These are phyloP conservation scores for Manis crassicaudata DNA, from an alignment of 2,797 vertebrate species.

Conservation along the genomic window DNA sequence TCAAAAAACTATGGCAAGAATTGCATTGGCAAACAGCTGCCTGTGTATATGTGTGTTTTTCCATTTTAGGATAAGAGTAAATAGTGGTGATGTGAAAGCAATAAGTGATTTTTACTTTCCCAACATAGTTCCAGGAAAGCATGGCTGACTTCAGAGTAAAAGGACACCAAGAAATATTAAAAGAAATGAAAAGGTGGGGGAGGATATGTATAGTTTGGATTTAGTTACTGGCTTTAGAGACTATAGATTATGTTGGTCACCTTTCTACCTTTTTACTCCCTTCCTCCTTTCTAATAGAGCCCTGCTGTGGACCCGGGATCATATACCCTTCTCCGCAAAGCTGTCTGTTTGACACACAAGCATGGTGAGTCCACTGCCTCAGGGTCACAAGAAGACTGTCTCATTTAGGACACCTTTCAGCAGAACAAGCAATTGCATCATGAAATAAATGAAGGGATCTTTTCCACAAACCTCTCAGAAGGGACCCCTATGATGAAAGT, in stretches of 20 bases:
- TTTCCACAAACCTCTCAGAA: neutral
- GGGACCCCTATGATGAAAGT: neutral
- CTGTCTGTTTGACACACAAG: neutral
- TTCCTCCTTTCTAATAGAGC: neutral
- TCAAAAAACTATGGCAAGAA: conserved; percentile 64
- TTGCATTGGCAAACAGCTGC: conserved; percentile 27
- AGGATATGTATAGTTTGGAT: neutral
- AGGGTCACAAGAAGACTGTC: too few species aligned
- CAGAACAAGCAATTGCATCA: too few species aligned
- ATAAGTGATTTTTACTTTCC: conserved; percentile 38
- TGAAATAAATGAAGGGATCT: too few species aligned
- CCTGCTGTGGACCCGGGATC: neutral
- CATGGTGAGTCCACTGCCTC: neutral
- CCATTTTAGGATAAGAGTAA: conserved; percentile 54
- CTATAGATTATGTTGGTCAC: neutral
- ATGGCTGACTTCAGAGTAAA: conserved; percentile 11
- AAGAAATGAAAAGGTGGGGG: neutral
- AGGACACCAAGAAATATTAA: neutral
- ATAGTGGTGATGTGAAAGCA: conserved; percentile 50
- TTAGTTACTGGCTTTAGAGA: neutral
- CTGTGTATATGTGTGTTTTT: neutral
- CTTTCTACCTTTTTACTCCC: neutral
- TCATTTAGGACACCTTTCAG: too few species aligned
- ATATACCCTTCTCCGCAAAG: neutral
- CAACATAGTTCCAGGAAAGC: conserved; percentile 14